Evolutionary conservation across 2,797 vertebrate genomes (phyloP), one percentile per base, ranked within the genome.

Genomic region (Prunella strophiata): DNA sequence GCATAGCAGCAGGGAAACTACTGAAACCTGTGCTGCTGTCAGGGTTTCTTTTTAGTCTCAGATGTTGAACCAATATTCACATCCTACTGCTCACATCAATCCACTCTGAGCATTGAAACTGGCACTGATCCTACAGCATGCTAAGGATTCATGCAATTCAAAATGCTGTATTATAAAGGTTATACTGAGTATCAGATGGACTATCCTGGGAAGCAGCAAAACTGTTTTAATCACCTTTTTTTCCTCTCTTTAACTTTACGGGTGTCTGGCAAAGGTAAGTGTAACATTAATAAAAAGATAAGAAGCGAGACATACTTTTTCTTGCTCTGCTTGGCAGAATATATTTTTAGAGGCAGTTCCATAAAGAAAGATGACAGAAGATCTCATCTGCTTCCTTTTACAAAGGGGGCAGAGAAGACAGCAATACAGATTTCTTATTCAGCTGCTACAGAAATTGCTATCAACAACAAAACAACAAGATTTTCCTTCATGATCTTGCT

Each of bases 401-500:
- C 36, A 59, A 89, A 91, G 16, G 1, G 22, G 25, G 14, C 7
- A 92, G 61, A 58, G 74, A 85, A 36, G 80, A 86, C 32, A 65
- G 32, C 1, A 17, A 79, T 65, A 86, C 27, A 58, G 42, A 63
- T 91, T 80, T 68, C 40, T 65, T 83, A 38, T 34, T 66, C 71
- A 86, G 34, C 54, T 88, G 57, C 36, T 51, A 21, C 57, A 87
- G 48, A 68, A 66, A 94, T 85, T 81, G 80, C 52, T 88, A 48
- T 29, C 74, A 78, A 75, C 52, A 66, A 65, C 32, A 67, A 65
- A 43, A 59, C 48, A 65, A 65, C 30, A 43, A 92, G 62, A 38
- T 83, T 92, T 89, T 85, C 71, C 51, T 54, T 63, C 40, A 12
- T 75, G 71, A 32, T 62, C 82, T 89, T 89, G 68, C 78, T 95